A percentile compares a stretch with the other conserved stretches of the same genome.
phyloP scores from a whole-genome alignment of 1,140 invertebrate genomes.

The Sogatella furcifera region DNA sequence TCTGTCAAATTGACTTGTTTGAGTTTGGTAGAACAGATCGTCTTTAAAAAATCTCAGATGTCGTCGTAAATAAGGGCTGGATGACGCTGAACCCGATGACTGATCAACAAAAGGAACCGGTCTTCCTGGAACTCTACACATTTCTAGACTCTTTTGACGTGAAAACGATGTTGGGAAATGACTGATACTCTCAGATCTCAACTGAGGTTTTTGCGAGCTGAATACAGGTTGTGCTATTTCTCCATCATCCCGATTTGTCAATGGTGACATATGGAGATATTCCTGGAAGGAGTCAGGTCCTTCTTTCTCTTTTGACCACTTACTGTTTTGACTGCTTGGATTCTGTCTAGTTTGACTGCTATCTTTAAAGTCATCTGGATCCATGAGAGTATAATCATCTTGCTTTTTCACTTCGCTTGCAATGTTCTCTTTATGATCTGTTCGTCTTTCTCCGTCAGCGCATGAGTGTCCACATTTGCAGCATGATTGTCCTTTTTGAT shows the following conservation, averaged over 20 bases:
- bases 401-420: background rate
- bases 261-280: background rate
- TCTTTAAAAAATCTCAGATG: background rate
- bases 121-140: background rate
- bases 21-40: background rate
- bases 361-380: background rate
- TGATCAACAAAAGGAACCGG: background rate
- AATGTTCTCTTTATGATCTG: background rate
- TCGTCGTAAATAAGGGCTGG: background rate
- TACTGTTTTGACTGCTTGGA: background rate
- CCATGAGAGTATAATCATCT: background rate
- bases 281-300: background rate
- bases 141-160: background rate
- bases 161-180: constrained; percentile 18
- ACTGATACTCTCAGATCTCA: background rate
- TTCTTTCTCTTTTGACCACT: background rate
- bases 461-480: background rate
- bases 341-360: background rate
- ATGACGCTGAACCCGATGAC: background rate
- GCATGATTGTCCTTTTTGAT: background rate
- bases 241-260: background rate
- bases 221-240: too few relatives aligned
- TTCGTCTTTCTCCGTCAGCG: background rate
- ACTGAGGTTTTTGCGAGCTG: too few relatives aligned
- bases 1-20: constrained; percentile 19